Evolutionary conservation across 2,113 vertebrate species (phyloP).

Genomic region (Nycticebus coucang): DNA sequence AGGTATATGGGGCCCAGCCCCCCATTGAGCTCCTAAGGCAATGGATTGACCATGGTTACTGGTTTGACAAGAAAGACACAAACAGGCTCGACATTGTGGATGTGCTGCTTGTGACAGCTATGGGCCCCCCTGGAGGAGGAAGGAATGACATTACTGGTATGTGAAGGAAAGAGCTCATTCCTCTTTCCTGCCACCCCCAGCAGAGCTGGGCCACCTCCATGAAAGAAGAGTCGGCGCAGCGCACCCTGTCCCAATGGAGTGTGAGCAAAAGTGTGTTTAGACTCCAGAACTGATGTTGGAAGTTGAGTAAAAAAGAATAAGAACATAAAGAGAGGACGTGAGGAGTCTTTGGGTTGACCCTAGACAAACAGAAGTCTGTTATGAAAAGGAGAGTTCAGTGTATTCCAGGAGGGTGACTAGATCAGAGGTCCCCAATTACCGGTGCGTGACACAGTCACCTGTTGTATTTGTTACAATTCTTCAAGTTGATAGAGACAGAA

Average conservation of each 20-base stretch:
- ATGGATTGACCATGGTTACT: constrained; percentile 93
- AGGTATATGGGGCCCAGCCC: constrained; percentile 94
- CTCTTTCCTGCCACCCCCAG: neutral
- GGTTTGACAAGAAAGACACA: constrained; percentile 95
- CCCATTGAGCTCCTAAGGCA: constrained; percentile 94
- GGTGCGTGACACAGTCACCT: neutral
- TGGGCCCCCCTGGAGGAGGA: constrained; percentile 96
- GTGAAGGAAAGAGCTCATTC: neutral
- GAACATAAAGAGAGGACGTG: neutral
- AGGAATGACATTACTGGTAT: constrained; percentile 95
- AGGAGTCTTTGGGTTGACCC: neutral
- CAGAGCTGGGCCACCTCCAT: neutral
- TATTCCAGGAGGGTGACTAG: neutral
- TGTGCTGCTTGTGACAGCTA: constrained; percentile 91
- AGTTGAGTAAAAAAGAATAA: neutral
- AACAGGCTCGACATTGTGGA: constrained; percentile 88
- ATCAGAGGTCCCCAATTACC: neutral
- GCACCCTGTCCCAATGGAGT: neutral
- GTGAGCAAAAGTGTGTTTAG: neutral
- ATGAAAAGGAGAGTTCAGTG: neutral
- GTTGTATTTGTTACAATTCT: neutral
- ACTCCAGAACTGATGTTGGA: neutral
- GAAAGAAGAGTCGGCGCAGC: neutral
- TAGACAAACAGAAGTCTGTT: neutral
- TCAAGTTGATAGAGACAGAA: neutral